Percentiles rank a stretch among this genome's conserved stretches.
phyloP scores from a whole-genome alignment of 1,140 invertebrate genomes.

The Sinonovacula constricta region DNA sequence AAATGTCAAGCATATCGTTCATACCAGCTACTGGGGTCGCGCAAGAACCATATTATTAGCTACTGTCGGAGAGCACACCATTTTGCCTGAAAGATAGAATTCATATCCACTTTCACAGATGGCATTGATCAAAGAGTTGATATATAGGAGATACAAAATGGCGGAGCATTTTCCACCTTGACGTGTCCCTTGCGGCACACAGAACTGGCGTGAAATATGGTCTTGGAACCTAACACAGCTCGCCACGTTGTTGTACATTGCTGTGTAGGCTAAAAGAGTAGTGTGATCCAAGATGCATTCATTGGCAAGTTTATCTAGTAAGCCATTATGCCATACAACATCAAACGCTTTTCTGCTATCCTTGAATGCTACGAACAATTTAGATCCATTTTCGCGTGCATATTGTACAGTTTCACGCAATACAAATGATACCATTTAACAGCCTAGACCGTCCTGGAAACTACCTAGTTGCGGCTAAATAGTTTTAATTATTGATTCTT shows the following conservation, averaged over 20 bases:
- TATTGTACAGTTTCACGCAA: neutral
- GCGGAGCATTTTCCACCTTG: conserved; percentile 28
- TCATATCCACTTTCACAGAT: neutral
- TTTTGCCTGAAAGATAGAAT: too few species aligned
- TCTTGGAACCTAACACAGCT: conserved; percentile 6
- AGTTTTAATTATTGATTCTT: neutral
- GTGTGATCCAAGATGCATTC: neutral
- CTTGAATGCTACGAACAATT: conserved; percentile 7
- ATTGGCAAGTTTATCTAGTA: neutral
- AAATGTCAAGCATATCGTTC: conserved; percentile 21
- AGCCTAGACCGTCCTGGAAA: neutral
- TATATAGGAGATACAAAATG: conserved; percentile 7
- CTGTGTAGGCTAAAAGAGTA: neutral
- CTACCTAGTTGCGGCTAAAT: conserved; percentile 16
- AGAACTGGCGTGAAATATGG: neutral
- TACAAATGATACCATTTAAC: conserved; percentile 9
- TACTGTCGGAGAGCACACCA: conserved; percentile 1
- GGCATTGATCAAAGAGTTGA: neutral
- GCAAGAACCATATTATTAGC: conserved; percentile 21
- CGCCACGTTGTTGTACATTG: neutral
- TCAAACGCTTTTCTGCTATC: conserved; percentile 6
- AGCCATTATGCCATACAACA: conserved; percentile 6
- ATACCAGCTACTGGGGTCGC: too few species aligned
- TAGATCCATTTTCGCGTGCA: conserved; percentile 11
- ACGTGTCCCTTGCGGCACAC: conserved; percentile 5